phyloP scores from a whole-genome alignment of 2,888 invertebrate species.

The Elaeidobius kamerunicus region DNA sequence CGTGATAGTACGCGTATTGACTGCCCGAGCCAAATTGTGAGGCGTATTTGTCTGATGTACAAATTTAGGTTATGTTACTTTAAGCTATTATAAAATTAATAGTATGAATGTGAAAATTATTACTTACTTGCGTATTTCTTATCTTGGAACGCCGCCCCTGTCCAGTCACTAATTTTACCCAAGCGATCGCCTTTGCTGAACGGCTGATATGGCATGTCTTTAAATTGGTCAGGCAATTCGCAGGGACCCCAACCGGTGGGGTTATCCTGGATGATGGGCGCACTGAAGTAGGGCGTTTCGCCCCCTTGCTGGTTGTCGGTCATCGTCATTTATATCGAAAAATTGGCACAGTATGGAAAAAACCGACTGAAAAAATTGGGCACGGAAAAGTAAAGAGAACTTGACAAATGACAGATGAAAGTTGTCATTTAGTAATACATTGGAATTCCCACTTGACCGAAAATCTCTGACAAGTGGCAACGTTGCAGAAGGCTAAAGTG shows the following conservation, averaged over 20 bases:
- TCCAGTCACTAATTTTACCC: slow-evolving; percentile 99
- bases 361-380: not conserved
- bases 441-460: too few relatives aligned
- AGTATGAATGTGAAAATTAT: too few relatives aligned
- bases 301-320: slow-evolving; percentile 49
- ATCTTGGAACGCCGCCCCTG: slow-evolving; percentile 87
- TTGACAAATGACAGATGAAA: too few relatives aligned
- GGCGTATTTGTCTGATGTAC: slow-evolving; percentile 84
- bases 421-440: too few relatives aligned
- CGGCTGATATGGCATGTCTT: slow-evolving; percentile 98
- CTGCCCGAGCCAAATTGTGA: slow-evolving; percentile 92
- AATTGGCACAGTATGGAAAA: not conserved
- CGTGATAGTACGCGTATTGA: slow-evolving; percentile 98
- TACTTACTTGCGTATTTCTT: slow-evolving; percentile 89
- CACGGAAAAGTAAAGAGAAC: too few relatives aligned
- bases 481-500: too few relatives aligned
- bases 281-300: slow-evolving; percentile 63
- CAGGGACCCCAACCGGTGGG: slow-evolving; percentile 96
- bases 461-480: too few relatives aligned
- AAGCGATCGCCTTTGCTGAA: slow-evolving; percentile 98
- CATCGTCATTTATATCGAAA: slow-evolving; percentile 38
- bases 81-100: not conserved
- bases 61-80: too few relatives aligned
- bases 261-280: slow-evolving; percentile 79
- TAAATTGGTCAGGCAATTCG: slow-evolving; percentile 89